A percentile compares a stretch with the other conserved stretches of the same genome.
phyloP scores from a whole-genome alignment of 2,888 invertebrate species.

The Acrocyrtus sp. region DNA sequence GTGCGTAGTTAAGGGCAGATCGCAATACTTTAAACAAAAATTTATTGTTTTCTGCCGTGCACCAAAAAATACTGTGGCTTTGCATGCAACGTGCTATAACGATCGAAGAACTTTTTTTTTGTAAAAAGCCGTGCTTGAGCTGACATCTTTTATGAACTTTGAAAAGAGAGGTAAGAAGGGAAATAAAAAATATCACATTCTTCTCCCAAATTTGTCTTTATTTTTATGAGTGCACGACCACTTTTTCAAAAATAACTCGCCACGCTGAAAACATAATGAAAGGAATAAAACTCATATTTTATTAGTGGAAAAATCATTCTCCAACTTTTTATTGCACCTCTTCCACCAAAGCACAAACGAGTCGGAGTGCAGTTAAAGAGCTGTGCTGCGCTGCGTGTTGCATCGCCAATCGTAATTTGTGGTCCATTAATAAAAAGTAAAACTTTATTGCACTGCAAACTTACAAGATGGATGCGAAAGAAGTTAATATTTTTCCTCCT shows the following conservation, averaged over 20 bases:
- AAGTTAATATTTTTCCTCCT: neutral
- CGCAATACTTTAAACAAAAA: no score
- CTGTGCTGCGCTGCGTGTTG: neutral
- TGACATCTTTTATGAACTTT: neutral
- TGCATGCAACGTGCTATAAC: no score
- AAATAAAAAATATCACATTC: neutral
- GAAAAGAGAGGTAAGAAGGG: neutral
- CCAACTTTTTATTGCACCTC: constrained; percentile 21
- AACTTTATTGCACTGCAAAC: neutral
- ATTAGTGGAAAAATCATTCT: constrained; percentile 5
- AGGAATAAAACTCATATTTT: constrained; percentile 7
- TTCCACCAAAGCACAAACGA: neutral
- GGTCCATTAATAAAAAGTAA: neutral
- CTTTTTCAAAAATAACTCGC: neutral
- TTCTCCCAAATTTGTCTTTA: constrained; percentile 16
- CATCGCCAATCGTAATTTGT: neutral
- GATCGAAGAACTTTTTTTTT: neutral
- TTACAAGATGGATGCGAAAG: neutral
- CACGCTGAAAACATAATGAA: neutral
- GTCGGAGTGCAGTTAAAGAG: neutral
- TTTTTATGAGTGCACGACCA: constrained; percentile 18
- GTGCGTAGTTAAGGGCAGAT: neutral
- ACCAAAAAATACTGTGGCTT: no score
- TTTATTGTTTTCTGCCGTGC: no score
- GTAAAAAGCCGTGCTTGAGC: no score